Base-by-base conservation (phyloP, 2,113 vertebrate species). In the Lanius collurio region DNA sequence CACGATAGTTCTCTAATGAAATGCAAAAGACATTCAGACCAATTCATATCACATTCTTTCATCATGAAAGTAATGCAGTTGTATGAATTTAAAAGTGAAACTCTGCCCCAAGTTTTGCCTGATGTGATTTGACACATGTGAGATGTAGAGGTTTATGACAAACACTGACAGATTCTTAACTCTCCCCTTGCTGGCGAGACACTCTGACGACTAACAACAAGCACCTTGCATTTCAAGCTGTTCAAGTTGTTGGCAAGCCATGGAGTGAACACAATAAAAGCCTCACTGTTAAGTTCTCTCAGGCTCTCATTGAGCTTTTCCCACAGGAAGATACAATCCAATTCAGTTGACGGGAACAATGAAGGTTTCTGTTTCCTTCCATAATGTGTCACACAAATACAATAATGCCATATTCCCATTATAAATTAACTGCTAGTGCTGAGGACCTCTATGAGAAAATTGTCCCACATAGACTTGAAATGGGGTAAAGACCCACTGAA, bases 191-290 rank as follows among this genome's bases (percentile, higher is more conserved):
- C 88, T 91, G 91, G 81, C 15, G 0, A 94, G 94, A 89, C 92
- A 87, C 69, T 71, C 37, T 14, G 82, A 89, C 6, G 23, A 90
- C 90, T 74, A 91, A 90, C 33, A 71, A 83, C 33, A 71, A 83
- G 70, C 83, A 93, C 90, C 89, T 94, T 88, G 74, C n/a, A 49
- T 76, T 90, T 84, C 81, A 88, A 78, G 80, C 87, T 87, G 64
- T 83, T 70, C 74, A 52, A 64, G 44, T 7, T 49, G 65, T 18
- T 94, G 94, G 87, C 92, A 94, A 86, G 83, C 60, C 77, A 31
- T 1, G 13, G 39, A 71, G 64, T 3, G 50, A 88, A 52, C 83
- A 93, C 79, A 94, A 93, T 91, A 85, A 96, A 88, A 80, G 86
- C 92, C 49, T 92, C 79, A 76, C 77, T 94, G 85, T 94, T 83